phyloP scores from a whole-genome alignment of 2,113 vertebrate genomes.

The Nymphicus hollandicus region DNA sequence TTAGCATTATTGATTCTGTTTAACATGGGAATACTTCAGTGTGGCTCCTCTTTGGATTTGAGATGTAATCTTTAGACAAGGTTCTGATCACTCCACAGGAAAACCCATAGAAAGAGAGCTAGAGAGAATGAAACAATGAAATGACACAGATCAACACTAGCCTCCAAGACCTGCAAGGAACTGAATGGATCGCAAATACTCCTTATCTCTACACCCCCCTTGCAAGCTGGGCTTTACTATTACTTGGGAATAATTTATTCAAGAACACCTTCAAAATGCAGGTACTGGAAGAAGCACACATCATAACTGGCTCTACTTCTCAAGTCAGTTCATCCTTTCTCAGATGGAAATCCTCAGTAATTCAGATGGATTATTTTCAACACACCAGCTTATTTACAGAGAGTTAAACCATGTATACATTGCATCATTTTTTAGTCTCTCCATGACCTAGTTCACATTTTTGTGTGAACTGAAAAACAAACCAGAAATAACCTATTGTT shows the following conservation, averaged over 20 bases:
- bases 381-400: neutral
- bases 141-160: neutral
- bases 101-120: neutral
- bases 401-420: neutral
- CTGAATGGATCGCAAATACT: neutral
- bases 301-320: neutral
- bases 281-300: neutral
- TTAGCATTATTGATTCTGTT: slow-evolving; percentile 3
- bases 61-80: neutral
- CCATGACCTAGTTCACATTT: neutral
- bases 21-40: neutral
- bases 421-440: neutral
- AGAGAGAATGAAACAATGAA: neutral
- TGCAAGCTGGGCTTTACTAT: neutral
- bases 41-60: neutral
- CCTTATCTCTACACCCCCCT: neutral
- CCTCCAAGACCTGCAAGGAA: neutral
- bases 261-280: neutral
- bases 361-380: neutral
- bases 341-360: neutral
- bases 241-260: neutral
- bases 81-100: neutral
- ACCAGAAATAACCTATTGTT: neutral
- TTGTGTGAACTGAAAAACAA: neutral
- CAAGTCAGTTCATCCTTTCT: neutral